Evolutionary conservation across 2,113 vertebrate species (phyloP).

Genomic region (Pygoscelis antarcticus): DNA sequence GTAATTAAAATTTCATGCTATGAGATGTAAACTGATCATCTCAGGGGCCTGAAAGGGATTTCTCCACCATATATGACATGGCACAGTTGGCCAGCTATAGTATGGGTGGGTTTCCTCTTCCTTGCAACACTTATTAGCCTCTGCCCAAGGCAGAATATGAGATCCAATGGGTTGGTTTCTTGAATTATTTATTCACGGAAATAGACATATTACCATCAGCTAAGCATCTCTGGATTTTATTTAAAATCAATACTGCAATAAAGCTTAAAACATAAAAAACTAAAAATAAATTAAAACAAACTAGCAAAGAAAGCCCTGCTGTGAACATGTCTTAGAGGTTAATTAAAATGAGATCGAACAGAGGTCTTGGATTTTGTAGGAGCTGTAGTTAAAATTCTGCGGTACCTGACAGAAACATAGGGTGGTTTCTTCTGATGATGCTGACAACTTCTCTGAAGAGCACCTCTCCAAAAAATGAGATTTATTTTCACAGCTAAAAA

Average conservation of each 20-base stretch:
- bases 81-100: not conserved
- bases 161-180: not conserved
- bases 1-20: constrained; percentile 50
- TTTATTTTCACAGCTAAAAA: not conserved
- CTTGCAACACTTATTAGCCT: not conserved
- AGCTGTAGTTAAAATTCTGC: not conserved
- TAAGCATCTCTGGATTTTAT: not conserved
- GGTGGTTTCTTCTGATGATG: not conserved
- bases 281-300: constrained; percentile 23
- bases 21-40: constrained; percentile 33
- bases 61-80: not conserved
- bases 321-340: not conserved
- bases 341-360: not conserved
- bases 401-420: not conserved
- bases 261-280: not conserved
- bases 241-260: constrained; percentile 13
- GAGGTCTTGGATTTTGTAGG: not conserved
- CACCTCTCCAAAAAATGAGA: not conserved
- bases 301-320: not conserved
- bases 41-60: constrained; percentile 12
- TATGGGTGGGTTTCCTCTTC: constrained; percentile 3
- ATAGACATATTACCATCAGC: not conserved
- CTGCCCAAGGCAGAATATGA: not conserved
- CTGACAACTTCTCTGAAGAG: not conserved
- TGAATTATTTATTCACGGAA: constrained; percentile 15